Percentiles rank a stretch among this genome's conserved stretches.
Conservation (phyloP, 1,140 invertebrate species). For the Platyura marginata region DNA sequence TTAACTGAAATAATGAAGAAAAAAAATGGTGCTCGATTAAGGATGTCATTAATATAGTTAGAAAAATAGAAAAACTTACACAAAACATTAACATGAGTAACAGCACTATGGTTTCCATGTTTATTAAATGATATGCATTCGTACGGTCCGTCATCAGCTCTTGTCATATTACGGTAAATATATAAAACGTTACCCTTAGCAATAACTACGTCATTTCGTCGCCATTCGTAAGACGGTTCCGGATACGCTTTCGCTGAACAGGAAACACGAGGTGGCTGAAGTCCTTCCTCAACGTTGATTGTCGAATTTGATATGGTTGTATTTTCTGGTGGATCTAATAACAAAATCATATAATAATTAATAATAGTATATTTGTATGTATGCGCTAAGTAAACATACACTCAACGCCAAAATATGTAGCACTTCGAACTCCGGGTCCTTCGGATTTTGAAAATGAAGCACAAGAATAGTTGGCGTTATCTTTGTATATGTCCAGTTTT, state of each 20-base stretch:
- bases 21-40: neutral
- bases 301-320: slow-evolving; percentile 50
- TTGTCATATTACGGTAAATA: slow-evolving; percentile 7
- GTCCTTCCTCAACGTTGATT: slow-evolving; percentile 58
- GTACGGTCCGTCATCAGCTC: neutral
- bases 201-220: slow-evolving; percentile 16
- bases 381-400: slow-evolving; percentile 42
- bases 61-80: slow-evolving; percentile 1
- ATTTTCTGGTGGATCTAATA: slow-evolving; percentile 68
- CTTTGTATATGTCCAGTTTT: slow-evolving; percentile 50
- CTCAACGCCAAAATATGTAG: slow-evolving; percentile 68
- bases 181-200: slow-evolving; percentile 16
- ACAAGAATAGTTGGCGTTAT: slow-evolving; percentile 73
- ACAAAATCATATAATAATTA: slow-evolving; percentile 1
- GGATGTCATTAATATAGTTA: neutral
- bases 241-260: slow-evolving; percentile 61
- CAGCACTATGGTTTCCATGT: slow-evolving; percentile 1
- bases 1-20: slow-evolving; percentile 40
- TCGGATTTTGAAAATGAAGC: slow-evolving; percentile 52
- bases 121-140: slow-evolving; percentile 1
- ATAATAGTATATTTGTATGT: too few relatives aligned
- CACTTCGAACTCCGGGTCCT: slow-evolving; percentile 54
- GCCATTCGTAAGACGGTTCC: slow-evolving; percentile 22
- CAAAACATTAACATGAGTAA: slow-evolving; percentile 5
- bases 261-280: slow-evolving; percentile 50